phyloP scores from a whole-genome alignment of 2,888 invertebrate species.

The Chorisops tibialis region DNA sequence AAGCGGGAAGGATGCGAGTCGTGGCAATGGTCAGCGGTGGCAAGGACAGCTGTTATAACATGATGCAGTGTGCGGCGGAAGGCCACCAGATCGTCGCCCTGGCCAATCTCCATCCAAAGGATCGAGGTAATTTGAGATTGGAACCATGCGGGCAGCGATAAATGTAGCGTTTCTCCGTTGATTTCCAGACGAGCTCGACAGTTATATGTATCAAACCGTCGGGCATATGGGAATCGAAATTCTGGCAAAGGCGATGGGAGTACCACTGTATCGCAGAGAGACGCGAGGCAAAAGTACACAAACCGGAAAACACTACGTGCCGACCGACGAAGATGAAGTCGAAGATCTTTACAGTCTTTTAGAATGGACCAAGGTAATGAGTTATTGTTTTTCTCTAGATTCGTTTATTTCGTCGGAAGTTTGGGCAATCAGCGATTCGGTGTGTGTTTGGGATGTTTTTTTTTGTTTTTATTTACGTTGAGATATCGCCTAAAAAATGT shows the following conservation, averaged over 20 bases:
- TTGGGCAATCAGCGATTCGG: too few species aligned
- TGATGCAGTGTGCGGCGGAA: constrained; percentile 95
- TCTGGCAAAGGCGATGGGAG: constrained; percentile 89
- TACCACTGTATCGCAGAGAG: constrained; percentile 82
- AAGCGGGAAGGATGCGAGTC: constrained; percentile 65
- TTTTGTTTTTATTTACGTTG: too few species aligned
- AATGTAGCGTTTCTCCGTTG: neutral
- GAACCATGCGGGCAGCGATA: neutral
- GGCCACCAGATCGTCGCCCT: constrained; percentile 92
- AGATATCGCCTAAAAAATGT: too few species aligned
- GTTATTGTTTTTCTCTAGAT: neutral
- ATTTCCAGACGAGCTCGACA: constrained; percentile 81
- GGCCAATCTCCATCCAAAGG: constrained; percentile 88
- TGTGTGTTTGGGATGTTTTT: too few species aligned
- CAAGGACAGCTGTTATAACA: constrained; percentile 98
- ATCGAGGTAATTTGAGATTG: constrained; percentile 60
- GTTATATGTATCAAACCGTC: constrained; percentile 99
- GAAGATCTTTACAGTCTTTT: constrained; percentile 91
- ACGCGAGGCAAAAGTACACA: constrained; percentile 83
- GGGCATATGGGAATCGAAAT: constrained; percentile 91
- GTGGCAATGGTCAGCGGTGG: constrained; percentile 94
- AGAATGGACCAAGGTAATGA: constrained; percentile 48
- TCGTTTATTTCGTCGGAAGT: too few species aligned
- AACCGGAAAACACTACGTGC: constrained; percentile 73
- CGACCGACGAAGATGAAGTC: constrained; percentile 88